These are phyloP conservation scores for Habrosyne pyritoides DNA, from an alignment of 2,888 invertebrate species.

Conservation along the genomic window DNA sequence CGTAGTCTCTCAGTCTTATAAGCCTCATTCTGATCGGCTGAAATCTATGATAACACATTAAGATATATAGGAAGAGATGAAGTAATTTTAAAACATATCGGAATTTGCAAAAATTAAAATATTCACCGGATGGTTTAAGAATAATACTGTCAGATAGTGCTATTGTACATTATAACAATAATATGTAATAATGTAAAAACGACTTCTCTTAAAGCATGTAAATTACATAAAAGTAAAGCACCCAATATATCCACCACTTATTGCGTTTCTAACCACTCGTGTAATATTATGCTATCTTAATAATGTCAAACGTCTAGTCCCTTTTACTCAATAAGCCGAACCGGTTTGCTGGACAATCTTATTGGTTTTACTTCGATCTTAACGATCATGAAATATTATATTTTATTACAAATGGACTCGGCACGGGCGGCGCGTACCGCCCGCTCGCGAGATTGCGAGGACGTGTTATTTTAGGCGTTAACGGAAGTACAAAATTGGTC, in stretches of 20 bases:
- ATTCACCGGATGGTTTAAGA: slow-evolving; percentile 28
- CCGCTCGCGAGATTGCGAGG: slow-evolving; percentile 64
- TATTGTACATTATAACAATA: slow-evolving; percentile 54
- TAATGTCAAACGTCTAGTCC: slow-evolving; percentile 43
- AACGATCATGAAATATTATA: slow-evolving; percentile 54
- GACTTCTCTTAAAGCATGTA: slow-evolving; percentile 59
- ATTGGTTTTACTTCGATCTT: slow-evolving; percentile 43
- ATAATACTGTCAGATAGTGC: slow-evolving; percentile 58
- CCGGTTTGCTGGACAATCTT: slow-evolving; percentile 51
- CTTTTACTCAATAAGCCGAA: slow-evolving; percentile 45
- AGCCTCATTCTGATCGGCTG: slow-evolving; percentile 70
- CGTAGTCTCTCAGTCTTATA: slow-evolving; percentile 81
- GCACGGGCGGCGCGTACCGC: slow-evolving; percentile 49
- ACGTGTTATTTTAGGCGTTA: slow-evolving; percentile 70
- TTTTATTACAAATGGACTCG: slow-evolving; percentile 69
- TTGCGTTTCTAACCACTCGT: slow-evolving; percentile 59
- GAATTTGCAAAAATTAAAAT: slow-evolving; percentile 17
- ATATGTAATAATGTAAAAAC: slow-evolving; percentile 50
- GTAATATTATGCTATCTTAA: slow-evolving; percentile 45
- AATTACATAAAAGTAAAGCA: slow-evolving; percentile 76
- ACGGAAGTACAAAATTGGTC: slow-evolving; percentile 79
- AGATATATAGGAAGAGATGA: slow-evolving; percentile 29
- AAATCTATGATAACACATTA: slow-evolving; percentile 50
- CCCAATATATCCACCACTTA: slow-evolving; percentile 71
- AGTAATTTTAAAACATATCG: slow-evolving; percentile 4